These are phyloP conservation scores for Petrocephalus sullivani DNA, from an alignment of 2,797 vertebrate genomes.

Conservation along the genomic window DNA sequence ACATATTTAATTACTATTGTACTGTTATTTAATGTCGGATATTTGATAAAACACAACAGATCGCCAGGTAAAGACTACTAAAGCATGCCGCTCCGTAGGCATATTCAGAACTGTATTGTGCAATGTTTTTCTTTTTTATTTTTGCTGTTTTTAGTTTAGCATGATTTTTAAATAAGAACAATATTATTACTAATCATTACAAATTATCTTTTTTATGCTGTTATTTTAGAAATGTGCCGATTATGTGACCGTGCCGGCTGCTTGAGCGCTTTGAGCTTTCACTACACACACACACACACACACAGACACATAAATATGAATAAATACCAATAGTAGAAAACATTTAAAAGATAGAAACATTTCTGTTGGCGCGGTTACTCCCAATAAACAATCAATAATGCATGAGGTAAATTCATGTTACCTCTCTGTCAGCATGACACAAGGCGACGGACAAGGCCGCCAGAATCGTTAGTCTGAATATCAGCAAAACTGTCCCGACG, in stretches of 20 bases:
- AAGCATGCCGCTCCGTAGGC: neutral
- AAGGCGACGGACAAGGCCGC: conserved; percentile 27
- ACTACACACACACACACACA: neutral
- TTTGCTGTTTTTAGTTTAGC: neutral
- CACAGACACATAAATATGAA: neutral
- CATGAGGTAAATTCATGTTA: conserved; percentile 61
- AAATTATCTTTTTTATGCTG: neutral
- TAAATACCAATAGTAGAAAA: neutral
- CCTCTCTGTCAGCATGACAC: conserved; percentile 57
- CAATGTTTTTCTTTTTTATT: neutral
- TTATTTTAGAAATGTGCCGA: neutral
- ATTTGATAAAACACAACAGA: neutral
- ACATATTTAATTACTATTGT: neutral
- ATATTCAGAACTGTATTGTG: neutral
- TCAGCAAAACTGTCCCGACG: neutral
- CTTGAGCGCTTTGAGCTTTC: neutral
- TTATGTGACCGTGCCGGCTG: neutral
- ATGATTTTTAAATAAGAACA: neutral
- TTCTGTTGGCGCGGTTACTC: conserved; percentile 36
- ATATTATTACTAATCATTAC: neutral
- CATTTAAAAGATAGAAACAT: neutral
- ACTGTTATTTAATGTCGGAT: neutral
- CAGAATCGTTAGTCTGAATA: neutral
- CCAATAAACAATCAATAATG: conserved; percentile 60
- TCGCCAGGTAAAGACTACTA: neutral